A percentile compares a stretch with the other conserved stretches of the same genome.
Conservation (phyloP, 2,888 invertebrate species). For the Lymantria monacha region DNA sequence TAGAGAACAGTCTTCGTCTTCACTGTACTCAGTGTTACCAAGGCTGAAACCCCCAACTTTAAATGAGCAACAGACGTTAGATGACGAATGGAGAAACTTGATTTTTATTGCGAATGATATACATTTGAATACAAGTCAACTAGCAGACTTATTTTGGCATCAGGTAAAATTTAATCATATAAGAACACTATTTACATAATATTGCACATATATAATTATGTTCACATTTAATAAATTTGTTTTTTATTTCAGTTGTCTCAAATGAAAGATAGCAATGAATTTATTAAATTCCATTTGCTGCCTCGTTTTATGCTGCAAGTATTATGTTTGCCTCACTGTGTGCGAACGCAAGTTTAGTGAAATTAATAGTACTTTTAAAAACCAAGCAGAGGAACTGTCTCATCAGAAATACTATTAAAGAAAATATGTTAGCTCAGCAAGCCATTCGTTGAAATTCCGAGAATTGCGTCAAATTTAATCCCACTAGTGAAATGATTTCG, state of each 20-base stretch:
- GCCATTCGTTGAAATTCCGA: conserved; percentile 4
- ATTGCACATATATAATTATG: neutral
- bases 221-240: neutral
- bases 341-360: conserved; percentile 6
- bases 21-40: conserved; percentile 7
- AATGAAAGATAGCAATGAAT: conserved; percentile 3
- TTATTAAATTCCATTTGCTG: neutral
- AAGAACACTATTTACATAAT: neutral
- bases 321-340: neutral
- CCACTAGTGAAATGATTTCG: conserved; percentile 2
- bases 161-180: neutral
- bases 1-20: conserved; percentile 11
- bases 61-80: conserved; percentile 9
- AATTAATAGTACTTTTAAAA: conserved; percentile 11
- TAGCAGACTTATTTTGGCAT: conserved; percentile 5
- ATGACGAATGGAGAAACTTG: conserved; percentile 16
- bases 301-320: conserved; percentile 3
- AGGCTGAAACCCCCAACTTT: conserved; percentile 10
- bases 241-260: neutral
- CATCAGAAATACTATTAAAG: conserved; percentile 10
- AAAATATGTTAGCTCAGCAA: conserved; percentile 9
- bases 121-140: neutral
- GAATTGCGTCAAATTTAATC: conserved; percentile 1
- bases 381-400: conserved; percentile 11
- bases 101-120: conserved; percentile 2